Base-by-base conservation (phyloP, 2,797 vertebrate species). In the Chloroceryle inda region DNA sequence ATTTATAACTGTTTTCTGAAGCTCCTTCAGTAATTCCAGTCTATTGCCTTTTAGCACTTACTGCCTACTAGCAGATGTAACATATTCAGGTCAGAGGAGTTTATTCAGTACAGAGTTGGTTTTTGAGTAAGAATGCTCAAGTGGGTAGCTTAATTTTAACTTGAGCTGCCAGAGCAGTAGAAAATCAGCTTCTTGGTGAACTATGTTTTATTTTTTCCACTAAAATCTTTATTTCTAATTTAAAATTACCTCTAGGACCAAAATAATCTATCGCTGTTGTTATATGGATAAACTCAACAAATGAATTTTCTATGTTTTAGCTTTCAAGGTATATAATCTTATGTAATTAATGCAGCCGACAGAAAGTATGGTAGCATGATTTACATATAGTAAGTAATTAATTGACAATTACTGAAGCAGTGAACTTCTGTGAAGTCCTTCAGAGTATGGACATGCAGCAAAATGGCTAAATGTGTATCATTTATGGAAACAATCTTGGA, bases 61-160 rank as follows among this genome's bases (percentile, higher is more conserved):
- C 0, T 94, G 61, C 47, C 49, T 93, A n/a, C 50, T 94, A 62
- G 89, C 80, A 92, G 58, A 87, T 64, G 47, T 27, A 96, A 61
- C n/a, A 13, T 92, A 73, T 87, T 94, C 55, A 42, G 90, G 93
- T 89, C 88, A 85, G 64, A n/a, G 8, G 77, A 94, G 77, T 94
- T 94, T 92, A 83, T 92, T 91, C 55, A 23, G 74, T 62, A 47
- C 29, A 52, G 50, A 83, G 72, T 81, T 69, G n/a, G 37, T 49
- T 88, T 86, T 64, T 80, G 75, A 93, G 56, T 59, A 53, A 66
- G 42, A 88, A 73, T 84, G 49, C 47, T 92, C n/a, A 68, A 91
- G 81, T 64, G 63, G 35, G 21, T 45, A 84, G 55, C n/a, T 93
- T 88, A 78, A 94, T 79, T 94, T 85, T 89, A 93, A 68, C 42